Base-by-base conservation (phyloP, 2,888 invertebrate species). In the Adelphocoris suturalis region DNA sequence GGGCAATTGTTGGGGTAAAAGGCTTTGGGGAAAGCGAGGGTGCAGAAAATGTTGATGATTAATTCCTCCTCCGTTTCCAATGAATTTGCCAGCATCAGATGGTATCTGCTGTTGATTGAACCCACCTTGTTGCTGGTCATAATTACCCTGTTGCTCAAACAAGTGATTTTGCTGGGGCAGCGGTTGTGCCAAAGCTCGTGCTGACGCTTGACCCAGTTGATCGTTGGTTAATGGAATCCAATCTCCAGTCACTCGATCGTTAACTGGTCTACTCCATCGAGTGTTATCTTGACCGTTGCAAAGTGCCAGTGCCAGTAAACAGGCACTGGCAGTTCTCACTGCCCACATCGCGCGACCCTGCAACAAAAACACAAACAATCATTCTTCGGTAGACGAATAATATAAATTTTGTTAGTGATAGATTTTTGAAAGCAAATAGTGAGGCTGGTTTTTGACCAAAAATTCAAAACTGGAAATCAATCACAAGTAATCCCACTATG, bases 221-320 rank as follows among this genome's bases (percentile, higher is more conserved):
- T 90, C 90, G 61, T 89, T 84, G 78, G 90, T 80, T 85, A 95
- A 93, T 16, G 95, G 95, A 89, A 95, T 94, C 95, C 95, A 95
- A 90, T 95, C 95, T 91, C 93, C 93, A 27, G 91, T 82, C 37
- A 90, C 91, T 68, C 91, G 90, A 12, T 91, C 91, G 0, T 90
- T 90, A 12, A 91, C 92, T 0, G 92, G 92, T 46, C 91, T 90
- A 86, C 92, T 92, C 92, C 92, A 92, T 89, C 90, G 90, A 12
- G 89, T 80, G 57, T 61, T 89, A 19, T 91, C 87, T 27, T 91
- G 89, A n/a, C 89, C 91, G 28, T 89, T 47, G 82, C 90, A 90
- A 55, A 87, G 80, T 80, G 89, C 86, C 86, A 91, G 90, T 89
- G 90, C 90, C 82, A 91, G 37, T 46, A 91, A 76, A 52, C 76